Evolutionary conservation across 1,140 invertebrate genomes (phyloP), one percentile per base, ranked within the genome.

Genomic region (Ceratina japonica): DNA sequence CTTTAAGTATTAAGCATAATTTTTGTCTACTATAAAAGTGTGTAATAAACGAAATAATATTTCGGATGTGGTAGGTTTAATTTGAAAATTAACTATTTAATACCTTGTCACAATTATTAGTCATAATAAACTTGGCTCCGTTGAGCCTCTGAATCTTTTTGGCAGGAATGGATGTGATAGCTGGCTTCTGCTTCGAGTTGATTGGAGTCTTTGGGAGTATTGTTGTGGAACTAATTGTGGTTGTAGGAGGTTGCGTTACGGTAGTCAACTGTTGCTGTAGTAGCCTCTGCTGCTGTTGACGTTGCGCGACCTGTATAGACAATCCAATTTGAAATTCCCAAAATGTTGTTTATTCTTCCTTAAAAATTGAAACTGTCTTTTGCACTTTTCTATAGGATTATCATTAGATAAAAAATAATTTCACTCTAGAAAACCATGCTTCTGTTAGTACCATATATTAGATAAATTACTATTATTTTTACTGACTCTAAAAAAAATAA

Each of bases 231-330:
- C 85, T 81, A 54, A 91, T 89, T 15, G 87, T 88, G 3, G 90
- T 89, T 80, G 92, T 91, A 31, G 92, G 89, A 64, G 93, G 91
- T 82, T 94, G 91, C 31, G 87, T 79, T 27, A 88, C 76, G 15
- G 88, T 86, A 27, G 85, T 89, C 64, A 91, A 79, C 82, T 92
- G 94, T 82, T 94, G 94, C 31, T 94, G 93, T 56, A 94, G 82
- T 82, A 94, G 87, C 87, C 93, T 92, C 81, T 94, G 93, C 79
- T 94, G 94, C 84, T 94, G 94, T 87, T 95, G 94, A 10, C 94
- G 91, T 82, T 94, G 95, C 75, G 93, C 94, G 78, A 95, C 94
- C 94, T 95, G 84, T 31, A 54, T 8, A 59, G 75, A 54, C 10
- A 22, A 65, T 49, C 18, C 15, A 64, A 80, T 59, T 52, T 44